Evolutionary conservation across 2,888 invertebrate species (phyloP).

Genomic region (Ctenicera cuprea): DNA sequence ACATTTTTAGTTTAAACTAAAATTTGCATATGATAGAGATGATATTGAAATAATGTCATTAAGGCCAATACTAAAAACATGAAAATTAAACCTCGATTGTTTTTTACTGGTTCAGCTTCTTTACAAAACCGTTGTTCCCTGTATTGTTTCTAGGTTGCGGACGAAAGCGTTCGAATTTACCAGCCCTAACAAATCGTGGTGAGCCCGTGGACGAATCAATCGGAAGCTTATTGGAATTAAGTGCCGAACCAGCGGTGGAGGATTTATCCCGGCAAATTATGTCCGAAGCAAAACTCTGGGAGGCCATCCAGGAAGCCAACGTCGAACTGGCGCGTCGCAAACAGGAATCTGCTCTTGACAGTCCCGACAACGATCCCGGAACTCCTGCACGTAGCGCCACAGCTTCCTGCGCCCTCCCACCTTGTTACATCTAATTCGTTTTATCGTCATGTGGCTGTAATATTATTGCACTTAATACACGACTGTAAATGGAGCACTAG

Average conservation of each 20-base stretch:
- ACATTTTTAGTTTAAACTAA: no score
- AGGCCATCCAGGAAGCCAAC: conserved; percentile 87
- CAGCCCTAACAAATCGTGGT: conserved; percentile 70
- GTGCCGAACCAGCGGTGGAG: conserved; percentile 82
- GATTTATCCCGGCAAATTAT: conserved; percentile 86
- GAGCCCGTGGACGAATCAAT: conserved; percentile 78
- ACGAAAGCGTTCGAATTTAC: conserved; percentile 78
- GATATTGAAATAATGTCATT: no score
- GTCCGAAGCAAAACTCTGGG: conserved; percentile 86
- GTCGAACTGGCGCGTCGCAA: conserved; percentile 81
- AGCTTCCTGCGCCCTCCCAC: conserved; percentile 69
- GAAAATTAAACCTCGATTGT: no score
- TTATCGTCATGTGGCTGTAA: conserved; percentile 18
- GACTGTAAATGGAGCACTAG: neutral
- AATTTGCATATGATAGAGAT: no score
- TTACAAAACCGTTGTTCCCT: no score
- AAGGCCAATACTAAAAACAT: no score
- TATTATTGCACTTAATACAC: conserved; percentile 1
- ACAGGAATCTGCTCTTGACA: conserved; percentile 71
- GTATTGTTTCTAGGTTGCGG: conserved; percentile 79
- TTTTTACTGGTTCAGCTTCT: no score
- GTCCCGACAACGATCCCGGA: conserved; percentile 64
- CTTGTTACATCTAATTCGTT: conserved; percentile 62
- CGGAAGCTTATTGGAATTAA: conserved; percentile 80
- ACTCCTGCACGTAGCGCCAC: conserved; percentile 66